These are phyloP conservation scores for Acrocephalus kingi DNA, from an alignment of 2,113 vertebrate species.

Conservation along the genomic window DNA sequence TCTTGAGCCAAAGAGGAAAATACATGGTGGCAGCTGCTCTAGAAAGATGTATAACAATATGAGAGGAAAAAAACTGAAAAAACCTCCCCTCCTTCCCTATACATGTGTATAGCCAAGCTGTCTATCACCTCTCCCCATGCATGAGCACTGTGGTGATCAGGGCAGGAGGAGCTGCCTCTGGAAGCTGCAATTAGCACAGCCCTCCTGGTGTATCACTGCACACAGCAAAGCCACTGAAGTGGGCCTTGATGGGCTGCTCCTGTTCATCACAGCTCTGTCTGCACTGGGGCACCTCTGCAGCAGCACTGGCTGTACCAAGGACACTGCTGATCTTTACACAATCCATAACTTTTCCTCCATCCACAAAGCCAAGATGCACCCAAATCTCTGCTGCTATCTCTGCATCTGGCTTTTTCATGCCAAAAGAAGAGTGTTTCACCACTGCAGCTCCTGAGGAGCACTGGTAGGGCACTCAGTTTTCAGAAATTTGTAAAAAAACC, in stretches of 20 bases:
- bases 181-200: background rate
- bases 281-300: background rate
- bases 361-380: background rate
- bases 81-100: too few species aligned
- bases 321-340: background rate
- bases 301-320: background rate
- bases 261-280: background rate
- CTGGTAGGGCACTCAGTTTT: background rate
- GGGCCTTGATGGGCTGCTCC: background rate
- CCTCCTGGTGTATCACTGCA: background rate
- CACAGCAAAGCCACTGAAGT: background rate
- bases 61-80: background rate
- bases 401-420: background rate
- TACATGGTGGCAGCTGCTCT: rapidly evolving
- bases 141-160: background rate
- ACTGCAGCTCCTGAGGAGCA: background rate
- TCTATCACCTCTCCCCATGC: background rate
- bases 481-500: background rate
- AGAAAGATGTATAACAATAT: rapidly evolving
- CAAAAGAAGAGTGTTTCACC: background rate
- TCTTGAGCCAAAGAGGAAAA: background rate
- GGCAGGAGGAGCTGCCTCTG: background rate
- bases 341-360: background rate
- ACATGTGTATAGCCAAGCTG: background rate
- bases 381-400: background rate